Conservation (phyloP, 2,797 vertebrate genomes). For the Martes flavigula region DNA sequence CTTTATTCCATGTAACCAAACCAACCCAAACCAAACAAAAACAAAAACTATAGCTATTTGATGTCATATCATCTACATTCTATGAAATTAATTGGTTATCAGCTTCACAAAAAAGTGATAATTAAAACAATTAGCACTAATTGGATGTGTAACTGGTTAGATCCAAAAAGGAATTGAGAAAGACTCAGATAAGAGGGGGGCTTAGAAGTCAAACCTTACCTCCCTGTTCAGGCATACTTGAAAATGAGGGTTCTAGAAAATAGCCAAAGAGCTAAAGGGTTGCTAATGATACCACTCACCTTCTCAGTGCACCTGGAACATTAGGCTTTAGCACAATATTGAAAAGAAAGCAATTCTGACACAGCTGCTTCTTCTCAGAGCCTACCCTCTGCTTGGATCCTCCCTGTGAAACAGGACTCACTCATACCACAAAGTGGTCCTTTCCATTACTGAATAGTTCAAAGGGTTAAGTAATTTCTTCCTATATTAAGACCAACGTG, state of each 20-base stretch:
- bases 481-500: not conserved
- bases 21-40: not conserved
- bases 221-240: not conserved
- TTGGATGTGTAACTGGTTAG: slow-evolving; percentile 1
- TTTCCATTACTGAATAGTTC: not conserved
- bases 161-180: slow-evolving; percentile 17
- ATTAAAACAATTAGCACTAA: slow-evolving; percentile 37
- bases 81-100: slow-evolving; percentile 38
- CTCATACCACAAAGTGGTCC: not conserved
- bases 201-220: not conserved
- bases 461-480: not conserved
- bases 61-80: not conserved
- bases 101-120: slow-evolving; percentile 43
- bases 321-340: not conserved
- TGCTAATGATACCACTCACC: not conserved
- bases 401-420: not conserved
- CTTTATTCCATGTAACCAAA: slow-evolving; percentile 3
- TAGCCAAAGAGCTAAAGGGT: not conserved
- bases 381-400: not conserved
- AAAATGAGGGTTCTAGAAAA: not conserved
- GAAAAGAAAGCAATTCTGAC: not conserved
- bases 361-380: not conserved
- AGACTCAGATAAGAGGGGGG: not conserved
- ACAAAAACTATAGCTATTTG: not conserved
- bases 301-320: not conserved